Conservation (phyloP, 1,140 invertebrate genomes). For the Mizuhopecten yessoensis region DNA sequence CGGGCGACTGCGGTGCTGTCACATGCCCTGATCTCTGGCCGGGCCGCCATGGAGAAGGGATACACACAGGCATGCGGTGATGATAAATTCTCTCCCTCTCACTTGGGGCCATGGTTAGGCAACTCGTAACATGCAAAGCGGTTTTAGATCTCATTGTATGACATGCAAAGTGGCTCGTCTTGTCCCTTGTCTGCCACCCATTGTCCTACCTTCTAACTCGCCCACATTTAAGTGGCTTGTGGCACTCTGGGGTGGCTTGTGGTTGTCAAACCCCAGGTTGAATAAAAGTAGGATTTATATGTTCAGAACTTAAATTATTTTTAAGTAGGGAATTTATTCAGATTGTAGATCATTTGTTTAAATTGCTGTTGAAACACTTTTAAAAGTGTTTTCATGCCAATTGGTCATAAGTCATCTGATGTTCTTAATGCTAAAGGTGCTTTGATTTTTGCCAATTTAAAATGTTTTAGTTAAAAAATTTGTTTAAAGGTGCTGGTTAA, state of each 20-base stretch:
- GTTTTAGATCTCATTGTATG: slow-evolving; percentile 27
- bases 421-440: not conserved
- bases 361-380: not conserved
- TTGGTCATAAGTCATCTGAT: slow-evolving; percentile 8
- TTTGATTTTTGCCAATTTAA: slow-evolving; percentile 9
- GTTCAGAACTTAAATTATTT: not conserved
- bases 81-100: slow-evolving; percentile 16
- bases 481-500: too few relatives aligned
- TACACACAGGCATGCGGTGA: not conserved
- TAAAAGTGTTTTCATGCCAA: not conserved
- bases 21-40: slow-evolving; percentile 2
- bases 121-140: slow-evolving; percentile 37
- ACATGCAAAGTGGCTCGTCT: slow-evolving; percentile 37
- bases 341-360: not conserved
- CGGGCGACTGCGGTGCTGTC: not conserved
- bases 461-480: too few relatives aligned
- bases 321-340: not conserved
- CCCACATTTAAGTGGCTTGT: slow-evolving; percentile 18
- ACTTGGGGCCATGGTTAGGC: slow-evolving; percentile 2
- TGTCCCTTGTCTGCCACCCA: not conserved
- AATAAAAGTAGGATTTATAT: slow-evolving; percentile 28
- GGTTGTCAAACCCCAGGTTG: not conserved
- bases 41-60: not conserved
- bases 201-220: not conserved
- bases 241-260: not conserved